Evolutionary conservation across 2,888 invertebrate genomes (phyloP).

Genomic region (Acanthosoma haemorrhoidale): DNA sequence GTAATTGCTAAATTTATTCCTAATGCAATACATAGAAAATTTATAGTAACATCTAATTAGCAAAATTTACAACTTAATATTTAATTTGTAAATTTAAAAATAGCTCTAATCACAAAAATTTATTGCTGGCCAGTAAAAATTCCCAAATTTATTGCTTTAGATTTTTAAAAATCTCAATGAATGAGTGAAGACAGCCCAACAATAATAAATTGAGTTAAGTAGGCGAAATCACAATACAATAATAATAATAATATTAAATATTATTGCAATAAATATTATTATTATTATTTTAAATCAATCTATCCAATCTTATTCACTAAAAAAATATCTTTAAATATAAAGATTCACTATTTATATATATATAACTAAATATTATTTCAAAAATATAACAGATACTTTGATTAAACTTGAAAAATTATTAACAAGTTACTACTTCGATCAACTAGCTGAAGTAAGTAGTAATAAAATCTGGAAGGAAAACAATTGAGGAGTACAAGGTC

Average conservation of each 20-base stretch:
- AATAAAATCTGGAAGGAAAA: conserved; percentile 29
- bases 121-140: conserved; percentile 22
- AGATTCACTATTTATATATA: conserved; percentile 17
- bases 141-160: not conserved
- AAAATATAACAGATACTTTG: conserved; percentile 29
- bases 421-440: conserved; percentile 21
- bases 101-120: conserved; percentile 16
- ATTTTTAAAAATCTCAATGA: conserved; percentile 13
- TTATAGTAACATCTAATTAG: conserved; percentile 10
- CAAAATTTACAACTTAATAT: conserved; percentile 17
- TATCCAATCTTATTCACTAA: conserved; percentile 21
- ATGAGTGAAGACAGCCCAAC: conserved; percentile 8
- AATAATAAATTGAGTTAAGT: conserved; percentile 23
- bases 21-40: conserved; percentile 10
- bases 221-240: conserved; percentile 24
- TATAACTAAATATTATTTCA: conserved; percentile 27
- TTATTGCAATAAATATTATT: too few species aligned
- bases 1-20: conserved; percentile 15
- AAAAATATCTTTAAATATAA: conserved; percentile 28
- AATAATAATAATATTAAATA: too few species aligned
- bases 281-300: not conserved
- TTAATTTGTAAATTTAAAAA: conserved; percentile 11
- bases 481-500: conserved; percentile 24
- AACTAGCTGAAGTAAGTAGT: conserved; percentile 11
- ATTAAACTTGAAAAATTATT: conserved; percentile 26